A percentile compares a stretch with the other conserved stretches of the same genome.
These are phyloP conservation scores for Pseudolaguvia tuberculata DNA, from an alignment of 2,113 vertebrate species.

Conservation along the genomic window DNA sequence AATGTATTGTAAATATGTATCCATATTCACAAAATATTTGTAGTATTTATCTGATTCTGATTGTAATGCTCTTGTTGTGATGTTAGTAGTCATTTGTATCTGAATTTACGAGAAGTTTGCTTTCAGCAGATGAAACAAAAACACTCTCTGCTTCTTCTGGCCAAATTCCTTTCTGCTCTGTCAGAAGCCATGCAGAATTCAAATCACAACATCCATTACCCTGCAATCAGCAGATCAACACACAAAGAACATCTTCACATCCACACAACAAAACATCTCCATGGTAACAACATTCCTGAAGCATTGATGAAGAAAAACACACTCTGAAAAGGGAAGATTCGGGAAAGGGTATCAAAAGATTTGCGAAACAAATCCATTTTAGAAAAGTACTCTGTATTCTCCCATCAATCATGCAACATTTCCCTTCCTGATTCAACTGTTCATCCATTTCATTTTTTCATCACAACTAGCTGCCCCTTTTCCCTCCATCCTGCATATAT, in stretches of 20 bases:
- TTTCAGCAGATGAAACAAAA: neutral
- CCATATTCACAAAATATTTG: too few species aligned
- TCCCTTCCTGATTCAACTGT: too few species aligned
- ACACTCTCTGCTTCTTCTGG: neutral
- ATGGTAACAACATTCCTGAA: conserved; percentile 28
- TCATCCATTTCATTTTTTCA: too few species aligned
- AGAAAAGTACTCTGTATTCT: too few species aligned
- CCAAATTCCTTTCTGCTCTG: conserved; percentile 1
- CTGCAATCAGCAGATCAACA: conserved; percentile 31
- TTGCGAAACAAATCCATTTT: too few species aligned
- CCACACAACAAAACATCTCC: conserved; percentile 29
- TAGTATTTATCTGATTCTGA: too few species aligned
- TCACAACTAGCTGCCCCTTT: too few species aligned
- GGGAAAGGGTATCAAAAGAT: conserved; percentile 6
- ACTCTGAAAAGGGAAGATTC: neutral
- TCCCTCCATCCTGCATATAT: too few species aligned
- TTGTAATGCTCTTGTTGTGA: too few species aligned
- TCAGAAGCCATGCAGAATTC: neutral
- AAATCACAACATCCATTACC: conserved; percentile 9
- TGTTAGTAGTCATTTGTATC: too few species aligned
- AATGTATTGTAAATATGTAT: too few species aligned
- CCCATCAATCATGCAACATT: too few species aligned
- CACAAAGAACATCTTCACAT: conserved; percentile 14
- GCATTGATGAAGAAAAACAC: conserved; percentile 19
- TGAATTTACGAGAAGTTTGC: neutral